Evolutionary conservation across 2,797 vertebrate genomes (phyloP).

Genomic region (Myotis daubentonii): DNA sequence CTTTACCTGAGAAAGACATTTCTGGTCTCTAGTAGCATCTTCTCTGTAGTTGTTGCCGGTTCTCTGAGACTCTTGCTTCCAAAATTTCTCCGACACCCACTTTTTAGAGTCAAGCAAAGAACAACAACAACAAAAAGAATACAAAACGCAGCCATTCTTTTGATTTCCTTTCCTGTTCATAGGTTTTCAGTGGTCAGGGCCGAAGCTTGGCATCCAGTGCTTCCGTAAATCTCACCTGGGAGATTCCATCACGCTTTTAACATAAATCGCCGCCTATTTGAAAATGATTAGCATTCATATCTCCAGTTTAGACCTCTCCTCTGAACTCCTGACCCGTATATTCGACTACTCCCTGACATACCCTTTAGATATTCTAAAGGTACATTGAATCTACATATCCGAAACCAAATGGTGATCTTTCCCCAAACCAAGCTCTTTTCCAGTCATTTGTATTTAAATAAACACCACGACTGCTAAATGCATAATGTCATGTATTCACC

Average conservation of each 20-base stretch:
- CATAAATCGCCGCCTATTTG: not conserved
- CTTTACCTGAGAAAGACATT: not conserved
- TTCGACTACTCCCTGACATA: not conserved
- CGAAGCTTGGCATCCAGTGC: not conserved
- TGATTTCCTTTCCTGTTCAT: not conserved
- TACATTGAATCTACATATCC: not conserved
- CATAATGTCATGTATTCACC: too few relatives aligned
- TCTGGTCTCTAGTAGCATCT: not conserved
- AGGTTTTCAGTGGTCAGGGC: not conserved
- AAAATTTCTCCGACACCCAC: not conserved
- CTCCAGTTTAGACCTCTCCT: not conserved
- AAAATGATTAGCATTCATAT: conserved; percentile 7
- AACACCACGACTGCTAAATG: not conserved
- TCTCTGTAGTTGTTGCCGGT: not conserved
- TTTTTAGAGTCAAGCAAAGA: not conserved
- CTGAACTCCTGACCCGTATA: not conserved
- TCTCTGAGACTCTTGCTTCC: not conserved
- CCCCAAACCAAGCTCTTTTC: not conserved
- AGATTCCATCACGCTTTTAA: not conserved
- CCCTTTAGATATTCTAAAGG: not conserved
- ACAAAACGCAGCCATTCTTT: not conserved
- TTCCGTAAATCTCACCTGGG: not conserved
- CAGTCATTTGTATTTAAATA: not conserved
- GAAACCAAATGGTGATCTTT: conserved; percentile 32
- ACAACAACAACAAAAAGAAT: not conserved